These are phyloP conservation scores for Caenorhabditis doughertyi DNA, from an alignment of 2,888 invertebrate species.

Conservation along the genomic window DNA sequence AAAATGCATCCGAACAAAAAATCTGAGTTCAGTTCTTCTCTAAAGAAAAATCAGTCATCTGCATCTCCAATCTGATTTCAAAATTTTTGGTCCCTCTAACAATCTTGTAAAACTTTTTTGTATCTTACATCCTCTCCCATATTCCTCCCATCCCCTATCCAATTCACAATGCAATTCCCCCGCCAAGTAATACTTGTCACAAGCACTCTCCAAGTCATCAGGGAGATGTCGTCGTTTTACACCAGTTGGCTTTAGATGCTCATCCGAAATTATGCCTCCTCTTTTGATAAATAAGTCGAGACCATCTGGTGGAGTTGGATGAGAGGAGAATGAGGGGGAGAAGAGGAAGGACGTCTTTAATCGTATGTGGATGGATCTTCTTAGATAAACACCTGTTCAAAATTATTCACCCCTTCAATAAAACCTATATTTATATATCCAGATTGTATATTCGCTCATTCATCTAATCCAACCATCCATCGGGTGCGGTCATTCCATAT, in stretches of 20 bases:
- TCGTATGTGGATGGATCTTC: neutral
- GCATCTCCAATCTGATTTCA: too few relatives aligned
- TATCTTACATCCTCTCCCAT: too few relatives aligned
- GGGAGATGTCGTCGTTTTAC: conserved; percentile 1
- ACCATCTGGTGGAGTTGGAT: conserved; percentile 24
- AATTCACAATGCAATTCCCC: conserved; percentile 12
- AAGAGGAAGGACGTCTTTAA: neutral
- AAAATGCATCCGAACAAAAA: too few relatives aligned
- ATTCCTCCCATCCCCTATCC: too few relatives aligned
- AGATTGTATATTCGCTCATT: too few relatives aligned
- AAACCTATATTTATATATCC: conserved; percentile 29
- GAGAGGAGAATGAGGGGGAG: too few relatives aligned
- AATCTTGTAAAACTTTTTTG: too few relatives aligned
- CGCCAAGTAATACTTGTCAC: conserved; percentile 21
- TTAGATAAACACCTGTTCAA: conserved; percentile 53
- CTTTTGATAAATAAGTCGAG: conserved; percentile 28
- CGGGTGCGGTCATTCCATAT: too few relatives aligned
- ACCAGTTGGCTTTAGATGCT: conserved; percentile 7
- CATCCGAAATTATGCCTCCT: conserved; percentile 18
- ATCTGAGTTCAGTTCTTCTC: too few relatives aligned
- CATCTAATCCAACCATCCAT: too few relatives aligned
- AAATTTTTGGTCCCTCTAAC: too few relatives aligned
- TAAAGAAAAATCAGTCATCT: too few relatives aligned
- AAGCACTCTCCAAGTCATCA: conserved; percentile 17
- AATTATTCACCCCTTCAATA: neutral